phyloP scores from a whole-genome alignment of 2,888 invertebrate genomes.

The Polymixis flavicincta region DNA sequence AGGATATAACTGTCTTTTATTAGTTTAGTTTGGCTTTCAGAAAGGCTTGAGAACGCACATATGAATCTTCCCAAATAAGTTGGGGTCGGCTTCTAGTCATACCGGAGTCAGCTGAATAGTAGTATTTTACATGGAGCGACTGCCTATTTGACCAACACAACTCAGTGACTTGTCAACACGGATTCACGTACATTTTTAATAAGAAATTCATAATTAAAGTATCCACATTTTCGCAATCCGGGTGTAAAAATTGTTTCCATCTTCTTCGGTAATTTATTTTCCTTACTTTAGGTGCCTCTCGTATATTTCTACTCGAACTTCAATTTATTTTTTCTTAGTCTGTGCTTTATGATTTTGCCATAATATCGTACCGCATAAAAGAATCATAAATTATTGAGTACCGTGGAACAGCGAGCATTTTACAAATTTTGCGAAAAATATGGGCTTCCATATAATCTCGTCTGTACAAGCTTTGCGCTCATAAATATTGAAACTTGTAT shows the following conservation, averaged over 20 bases:
- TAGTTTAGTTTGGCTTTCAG: background rate
- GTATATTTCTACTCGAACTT: constrained; percentile 1
- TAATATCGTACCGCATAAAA: constrained; percentile 31
- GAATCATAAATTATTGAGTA: constrained; percentile 42
- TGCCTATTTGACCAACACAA: no score
- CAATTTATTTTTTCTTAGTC: constrained; percentile 17
- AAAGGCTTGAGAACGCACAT: background rate
- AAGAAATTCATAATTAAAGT: background rate
- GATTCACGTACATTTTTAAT: background rate
- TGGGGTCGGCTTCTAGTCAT: background rate
- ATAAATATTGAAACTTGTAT: constrained; percentile 41
- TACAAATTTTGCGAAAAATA: constrained; percentile 33
- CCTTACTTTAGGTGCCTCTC: background rate
- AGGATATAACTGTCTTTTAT: background rate
- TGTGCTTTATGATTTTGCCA: constrained; percentile 26
- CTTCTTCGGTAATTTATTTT: background rate
- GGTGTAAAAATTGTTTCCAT: constrained; percentile 2
- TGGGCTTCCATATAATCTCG: constrained; percentile 13
- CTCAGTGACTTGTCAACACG: background rate
- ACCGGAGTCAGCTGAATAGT: background rate
- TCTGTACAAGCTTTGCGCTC: constrained; percentile 27
- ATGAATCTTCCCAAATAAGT: background rate
- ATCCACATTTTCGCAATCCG: background rate
- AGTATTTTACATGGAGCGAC: background rate
- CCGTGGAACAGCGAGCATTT: constrained; percentile 21